These are phyloP conservation scores for Dicaeum eximium DNA, from an alignment of 2,113 vertebrate species.

Conservation along the genomic window DNA sequence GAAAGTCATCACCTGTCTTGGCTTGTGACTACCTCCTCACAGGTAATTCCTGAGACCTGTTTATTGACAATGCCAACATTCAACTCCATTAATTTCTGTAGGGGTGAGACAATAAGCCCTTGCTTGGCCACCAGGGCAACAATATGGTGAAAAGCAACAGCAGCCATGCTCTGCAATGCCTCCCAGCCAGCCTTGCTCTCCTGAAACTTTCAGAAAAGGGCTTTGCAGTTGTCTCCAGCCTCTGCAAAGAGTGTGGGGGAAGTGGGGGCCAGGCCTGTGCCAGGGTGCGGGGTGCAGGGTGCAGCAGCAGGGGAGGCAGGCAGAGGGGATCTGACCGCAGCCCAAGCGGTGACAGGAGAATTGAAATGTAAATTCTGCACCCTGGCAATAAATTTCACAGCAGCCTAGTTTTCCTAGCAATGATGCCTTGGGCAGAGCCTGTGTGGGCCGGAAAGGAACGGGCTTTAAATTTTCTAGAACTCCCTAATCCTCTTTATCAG, in stretches of 20 bases:
- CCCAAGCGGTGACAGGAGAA: background rate
- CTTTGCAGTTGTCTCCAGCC: background rate
- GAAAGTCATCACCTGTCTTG: rapidly evolving
- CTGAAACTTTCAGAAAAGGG: background rate
- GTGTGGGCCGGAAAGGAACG: background rate
- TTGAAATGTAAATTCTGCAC: conserved; percentile 21
- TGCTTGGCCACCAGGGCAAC: background rate
- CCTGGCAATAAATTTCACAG: conserved; percentile 43
- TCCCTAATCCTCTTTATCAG: conserved; percentile 51
- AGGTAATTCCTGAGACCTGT: background rate
- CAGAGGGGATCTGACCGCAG: background rate
- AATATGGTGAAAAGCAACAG: background rate
- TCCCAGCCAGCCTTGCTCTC: background rate
- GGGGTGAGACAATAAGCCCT: rapidly evolving
- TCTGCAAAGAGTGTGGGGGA: background rate
- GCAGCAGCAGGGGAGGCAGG: background rate
- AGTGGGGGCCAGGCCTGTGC: rapidly evolving
- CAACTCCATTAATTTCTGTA: background rate
- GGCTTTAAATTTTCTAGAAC: conserved; percentile 55
- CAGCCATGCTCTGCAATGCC: background rate
- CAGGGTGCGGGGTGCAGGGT: rapidly evolving
- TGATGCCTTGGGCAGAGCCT: conserved; percentile 9
- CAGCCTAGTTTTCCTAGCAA: conserved; percentile 34
- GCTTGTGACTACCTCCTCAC: background rate
- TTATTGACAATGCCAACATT: background rate